phyloP scores from a whole-genome alignment of 2,888 invertebrate genomes.

The Lasius platythorax region DNA sequence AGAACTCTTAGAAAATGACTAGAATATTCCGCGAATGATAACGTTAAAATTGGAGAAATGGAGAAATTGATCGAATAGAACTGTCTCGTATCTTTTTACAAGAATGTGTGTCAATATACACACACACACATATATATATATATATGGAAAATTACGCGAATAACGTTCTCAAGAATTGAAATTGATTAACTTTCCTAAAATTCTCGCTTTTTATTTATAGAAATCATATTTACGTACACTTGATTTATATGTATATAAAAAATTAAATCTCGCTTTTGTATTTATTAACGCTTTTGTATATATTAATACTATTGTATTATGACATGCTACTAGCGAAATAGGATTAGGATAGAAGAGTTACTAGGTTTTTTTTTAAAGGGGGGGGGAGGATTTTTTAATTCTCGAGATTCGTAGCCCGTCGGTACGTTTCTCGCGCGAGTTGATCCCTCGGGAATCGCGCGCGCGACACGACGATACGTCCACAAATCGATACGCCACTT shows the following conservation, averaged over 20 bases:
- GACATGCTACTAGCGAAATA: no score
- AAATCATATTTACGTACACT: no score
- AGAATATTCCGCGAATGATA: neutral
- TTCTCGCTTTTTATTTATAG: neutral
- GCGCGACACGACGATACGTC: conserved; percentile 32
- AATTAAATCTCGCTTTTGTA: no score
- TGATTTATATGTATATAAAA: no score
- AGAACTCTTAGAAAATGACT: neutral
- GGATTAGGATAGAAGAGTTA: no score
- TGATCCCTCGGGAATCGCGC: conserved; percentile 41
- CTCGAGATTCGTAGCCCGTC: neutral
- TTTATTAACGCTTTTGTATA: no score
- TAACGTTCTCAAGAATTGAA: neutral
- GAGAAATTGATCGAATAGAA: neutral
- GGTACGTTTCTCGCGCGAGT: conserved; percentile 29
- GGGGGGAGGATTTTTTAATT: neutral
- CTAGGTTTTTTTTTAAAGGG: no score
- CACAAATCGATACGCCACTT: conserved; percentile 47
- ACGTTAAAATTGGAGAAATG: neutral
- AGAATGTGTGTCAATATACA: neutral
- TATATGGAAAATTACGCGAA: neutral
- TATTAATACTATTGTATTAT: no score
- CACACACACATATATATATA: no score
- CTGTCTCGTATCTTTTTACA: neutral
- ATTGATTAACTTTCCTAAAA: neutral